A percentile compares a stretch with the other conserved stretches of the same genome.
These are phyloP conservation scores for Ischnus inquisitorius DNA, from an alignment of 2,888 invertebrate species.

Conservation along the genomic window DNA sequence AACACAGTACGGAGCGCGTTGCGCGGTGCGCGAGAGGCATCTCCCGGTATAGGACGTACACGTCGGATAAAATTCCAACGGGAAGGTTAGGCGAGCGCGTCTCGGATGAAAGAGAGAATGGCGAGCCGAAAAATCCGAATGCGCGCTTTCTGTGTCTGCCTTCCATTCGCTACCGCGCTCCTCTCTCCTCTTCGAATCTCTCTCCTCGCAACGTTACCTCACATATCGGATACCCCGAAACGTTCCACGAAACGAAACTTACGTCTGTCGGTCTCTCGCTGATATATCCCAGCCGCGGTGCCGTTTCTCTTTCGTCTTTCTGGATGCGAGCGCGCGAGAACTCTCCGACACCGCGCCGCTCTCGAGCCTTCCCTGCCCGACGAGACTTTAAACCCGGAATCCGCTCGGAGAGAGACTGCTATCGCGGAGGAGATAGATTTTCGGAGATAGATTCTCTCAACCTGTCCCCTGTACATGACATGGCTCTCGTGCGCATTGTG, in stretches of 20 bases:
- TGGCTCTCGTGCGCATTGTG: conserved; percentile 1
- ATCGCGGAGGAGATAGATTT: neutral
- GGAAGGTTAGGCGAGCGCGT: conserved; percentile 38
- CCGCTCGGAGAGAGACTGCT: neutral
- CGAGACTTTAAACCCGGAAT: conserved; percentile 27
- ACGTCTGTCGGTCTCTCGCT: conserved; percentile 36
- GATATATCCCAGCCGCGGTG: conserved; percentile 33
- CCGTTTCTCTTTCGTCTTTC: conserved; percentile 5
- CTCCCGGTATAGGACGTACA: conserved; percentile 35
- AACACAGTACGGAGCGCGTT: conserved; percentile 23
- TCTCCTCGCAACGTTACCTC: neutral
- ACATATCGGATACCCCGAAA: neutral
- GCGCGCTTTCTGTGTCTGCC: neutral
- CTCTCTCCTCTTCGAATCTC: conserved; percentile 17
- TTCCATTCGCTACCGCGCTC: neutral
- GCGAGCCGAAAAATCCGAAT: conserved; percentile 50
- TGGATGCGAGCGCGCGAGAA: conserved; percentile 27
- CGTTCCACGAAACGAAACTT: conserved; percentile 25
- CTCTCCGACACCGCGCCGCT: neutral
- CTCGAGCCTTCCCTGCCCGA: neutral
- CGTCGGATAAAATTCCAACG: conserved; percentile 63
- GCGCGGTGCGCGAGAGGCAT: conserved; percentile 34
- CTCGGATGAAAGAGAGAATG: conserved; percentile 47
- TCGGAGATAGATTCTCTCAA: neutral
- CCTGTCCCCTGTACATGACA: neutral